phyloP scores from a whole-genome alignment of 2,113 vertebrate genomes.

The Spermophilus dauricus region DNA sequence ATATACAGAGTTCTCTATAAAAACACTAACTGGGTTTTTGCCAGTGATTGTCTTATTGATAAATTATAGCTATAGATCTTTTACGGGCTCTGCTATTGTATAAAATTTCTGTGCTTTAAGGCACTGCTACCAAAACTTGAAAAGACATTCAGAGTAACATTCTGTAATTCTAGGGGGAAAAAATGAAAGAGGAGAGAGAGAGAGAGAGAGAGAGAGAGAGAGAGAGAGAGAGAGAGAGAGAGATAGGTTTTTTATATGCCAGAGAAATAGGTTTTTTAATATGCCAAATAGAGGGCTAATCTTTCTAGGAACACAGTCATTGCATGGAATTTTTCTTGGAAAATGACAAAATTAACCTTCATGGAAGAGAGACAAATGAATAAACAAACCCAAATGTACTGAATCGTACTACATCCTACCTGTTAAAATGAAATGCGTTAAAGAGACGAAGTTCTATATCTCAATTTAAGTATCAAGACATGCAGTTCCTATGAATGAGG shows the following conservation, averaged over 20 bases:
- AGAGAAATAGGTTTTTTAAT: not conserved
- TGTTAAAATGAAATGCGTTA: not conserved
- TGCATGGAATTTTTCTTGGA: not conserved
- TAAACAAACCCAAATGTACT: not conserved
- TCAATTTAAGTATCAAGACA: not conserved
- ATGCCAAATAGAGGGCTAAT: not conserved
- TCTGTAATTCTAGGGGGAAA: not conserved
- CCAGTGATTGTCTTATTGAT: constrained; percentile 63
- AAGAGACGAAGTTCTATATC: not conserved
- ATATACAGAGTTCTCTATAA: not conserved
- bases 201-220: not conserved
- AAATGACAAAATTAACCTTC: constrained; percentile 19
- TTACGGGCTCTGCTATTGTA: constrained; percentile 50
- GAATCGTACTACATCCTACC: not conserved
- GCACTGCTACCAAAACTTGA: not conserved
- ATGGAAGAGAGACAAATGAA: not conserved
- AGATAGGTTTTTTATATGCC: not conserved
- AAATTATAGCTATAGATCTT: constrained; percentile 63
- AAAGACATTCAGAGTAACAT: constrained; percentile 40
- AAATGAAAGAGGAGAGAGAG: too few species aligned
- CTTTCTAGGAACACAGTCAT: not conserved
- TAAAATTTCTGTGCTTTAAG: constrained; percentile 35
- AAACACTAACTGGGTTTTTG: constrained; percentile 29
- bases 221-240: too few species aligned
- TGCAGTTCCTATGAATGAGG: not conserved